Conservation (phyloP, 2,888 invertebrate genomes). For the Tipula lateralis region DNA sequence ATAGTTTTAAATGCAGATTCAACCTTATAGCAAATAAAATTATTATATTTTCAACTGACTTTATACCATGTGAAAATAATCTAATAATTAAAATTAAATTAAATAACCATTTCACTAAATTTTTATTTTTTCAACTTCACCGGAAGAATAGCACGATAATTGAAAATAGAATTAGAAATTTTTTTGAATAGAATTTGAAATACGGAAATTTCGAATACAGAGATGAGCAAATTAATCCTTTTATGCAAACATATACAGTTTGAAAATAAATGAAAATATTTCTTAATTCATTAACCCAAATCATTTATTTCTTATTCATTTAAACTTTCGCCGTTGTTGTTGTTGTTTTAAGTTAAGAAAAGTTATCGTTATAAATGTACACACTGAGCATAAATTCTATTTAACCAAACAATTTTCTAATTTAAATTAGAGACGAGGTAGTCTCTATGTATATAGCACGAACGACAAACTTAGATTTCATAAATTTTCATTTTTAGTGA, state of each 20-base stretch:
- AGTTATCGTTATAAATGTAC: not conserved
- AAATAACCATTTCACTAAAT: not conserved
- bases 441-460: not conserved
- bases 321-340: not conserved
- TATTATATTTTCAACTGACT: not conserved
- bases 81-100: not conserved
- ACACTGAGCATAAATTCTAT: not conserved
- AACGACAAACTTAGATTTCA: not conserved
- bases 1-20: too few species aligned
- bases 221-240: not conserved
- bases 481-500: not conserved
- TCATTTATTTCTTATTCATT: not conserved
- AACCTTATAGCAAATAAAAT: not conserved
- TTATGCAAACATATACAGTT: not conserved
- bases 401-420: not conserved
- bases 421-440: not conserved
- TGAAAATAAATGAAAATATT: not conserved
- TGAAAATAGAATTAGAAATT: not conserved
- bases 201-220: not conserved
- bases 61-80: not conserved
- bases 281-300: slow-evolving; percentile 20
- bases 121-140: not conserved
- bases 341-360: not conserved
- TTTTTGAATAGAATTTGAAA: not conserved
- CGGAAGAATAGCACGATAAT: not conserved